phyloP scores from a whole-genome alignment of 2,888 invertebrate species.

The Empis stercorea region DNA sequence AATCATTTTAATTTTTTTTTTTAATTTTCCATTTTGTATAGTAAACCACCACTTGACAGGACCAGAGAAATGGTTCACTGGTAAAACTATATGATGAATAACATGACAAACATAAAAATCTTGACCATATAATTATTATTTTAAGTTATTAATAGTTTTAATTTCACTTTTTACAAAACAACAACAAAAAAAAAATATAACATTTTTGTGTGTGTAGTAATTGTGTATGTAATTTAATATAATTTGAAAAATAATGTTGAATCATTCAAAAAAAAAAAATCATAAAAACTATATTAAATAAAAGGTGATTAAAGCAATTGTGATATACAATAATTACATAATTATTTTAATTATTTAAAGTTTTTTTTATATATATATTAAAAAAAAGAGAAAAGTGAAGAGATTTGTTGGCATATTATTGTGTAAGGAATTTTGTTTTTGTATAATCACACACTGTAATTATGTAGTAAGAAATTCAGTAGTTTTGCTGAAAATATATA shows the following conservation, averaged over 20 bases:
- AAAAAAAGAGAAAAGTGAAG: no score
- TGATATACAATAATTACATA: neutral
- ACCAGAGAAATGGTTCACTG: conserved; percentile 33
- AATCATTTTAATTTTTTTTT: conserved; percentile 3
- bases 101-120: neutral
- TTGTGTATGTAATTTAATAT: neutral
- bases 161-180: neutral
- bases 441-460: no score
- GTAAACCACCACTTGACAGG: conserved; percentile 34
- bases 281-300: neutral
- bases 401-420: no score
- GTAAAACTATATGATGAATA: conserved; percentile 18
- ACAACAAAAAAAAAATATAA: neutral
- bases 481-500: no score
- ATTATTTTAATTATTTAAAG: no score
- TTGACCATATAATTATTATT: neutral
- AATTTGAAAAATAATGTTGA: neutral
- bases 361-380: no score
- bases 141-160: neutral
- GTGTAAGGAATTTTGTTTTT: no score
- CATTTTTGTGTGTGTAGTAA: no score
- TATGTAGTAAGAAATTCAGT: no score
- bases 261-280: neutral
- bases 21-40: no score
- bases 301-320: neutral